Evolutionary conservation across 2,888 invertebrate genomes (phyloP).

Genomic region (Athalia circularis): DNA sequence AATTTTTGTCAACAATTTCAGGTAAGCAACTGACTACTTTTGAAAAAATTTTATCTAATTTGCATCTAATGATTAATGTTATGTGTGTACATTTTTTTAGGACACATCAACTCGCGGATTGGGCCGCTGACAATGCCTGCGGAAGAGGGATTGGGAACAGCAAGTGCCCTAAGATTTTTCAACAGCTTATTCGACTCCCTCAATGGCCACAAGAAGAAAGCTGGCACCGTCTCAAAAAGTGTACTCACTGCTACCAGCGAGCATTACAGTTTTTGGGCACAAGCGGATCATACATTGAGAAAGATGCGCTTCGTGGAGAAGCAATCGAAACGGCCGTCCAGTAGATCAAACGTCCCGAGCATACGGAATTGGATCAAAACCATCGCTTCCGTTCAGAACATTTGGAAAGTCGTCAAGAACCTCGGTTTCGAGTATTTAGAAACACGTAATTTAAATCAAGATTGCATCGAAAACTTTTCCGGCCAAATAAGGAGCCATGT

Average conservation of each 20-base stretch:
- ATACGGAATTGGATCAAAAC: constrained; percentile 9
- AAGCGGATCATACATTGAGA: neutral
- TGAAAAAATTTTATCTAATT: neutral
- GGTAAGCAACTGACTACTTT: neutral
- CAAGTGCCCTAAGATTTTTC: constrained; percentile 14
- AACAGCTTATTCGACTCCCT: constrained; percentile 15
- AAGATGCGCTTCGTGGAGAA: constrained; percentile 12
- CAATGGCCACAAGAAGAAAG: constrained; percentile 7
- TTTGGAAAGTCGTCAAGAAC: neutral
- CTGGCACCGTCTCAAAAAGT: neutral
- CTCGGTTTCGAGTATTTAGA: neutral
- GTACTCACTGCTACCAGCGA: constrained; percentile 6
- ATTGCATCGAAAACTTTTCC: constrained; percentile 2
- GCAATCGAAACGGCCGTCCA: neutral
- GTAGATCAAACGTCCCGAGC: neutral
- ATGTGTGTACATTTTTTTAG: neutral
- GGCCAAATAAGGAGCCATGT: neutral
- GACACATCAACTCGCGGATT: constrained; percentile 16
- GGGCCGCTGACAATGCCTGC: constrained; percentile 27
- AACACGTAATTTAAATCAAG: constrained; percentile 16
- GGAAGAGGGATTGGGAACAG: constrained; percentile 6
- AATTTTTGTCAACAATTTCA: neutral
- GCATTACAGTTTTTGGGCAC: neutral
- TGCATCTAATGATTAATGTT: neutral
- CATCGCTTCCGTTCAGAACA: neutral